Conservation (phyloP, 2,113 vertebrate genomes). For the Zapornia atra region DNA sequence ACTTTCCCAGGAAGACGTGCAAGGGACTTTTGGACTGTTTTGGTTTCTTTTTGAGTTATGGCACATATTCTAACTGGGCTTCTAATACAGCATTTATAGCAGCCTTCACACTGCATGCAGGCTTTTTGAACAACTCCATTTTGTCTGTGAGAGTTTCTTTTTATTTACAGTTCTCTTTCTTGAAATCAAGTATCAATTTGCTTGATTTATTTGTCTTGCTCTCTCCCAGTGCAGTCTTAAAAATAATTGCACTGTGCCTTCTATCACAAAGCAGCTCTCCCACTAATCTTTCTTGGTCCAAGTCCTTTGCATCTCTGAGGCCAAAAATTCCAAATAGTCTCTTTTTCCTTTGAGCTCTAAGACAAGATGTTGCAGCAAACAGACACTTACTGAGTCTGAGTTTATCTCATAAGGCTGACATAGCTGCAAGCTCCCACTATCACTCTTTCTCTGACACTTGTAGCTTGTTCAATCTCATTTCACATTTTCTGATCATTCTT, state of each 20-base stretch:
- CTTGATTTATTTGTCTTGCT: background rate
- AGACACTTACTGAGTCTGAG: background rate
- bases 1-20: background rate
- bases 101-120: background rate
- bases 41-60: background rate
- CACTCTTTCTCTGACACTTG: background rate
- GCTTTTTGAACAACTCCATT: background rate
- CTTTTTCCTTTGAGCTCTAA: background rate
- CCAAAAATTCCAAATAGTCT: background rate
- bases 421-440: background rate
- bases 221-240: background rate
- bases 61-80: background rate
- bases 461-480: background rate
- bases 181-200: background rate
- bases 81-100: background rate
- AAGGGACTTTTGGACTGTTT: background rate
- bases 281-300: background rate
- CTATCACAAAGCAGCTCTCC: background rate
- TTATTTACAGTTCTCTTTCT: background rate
- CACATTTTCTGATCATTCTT: background rate
- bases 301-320: background rate
- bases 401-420: background rate
- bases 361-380: background rate
- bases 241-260: slow-evolving; percentile 13
- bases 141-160: background rate